phyloP scores from a whole-genome alignment of 1,140 invertebrate genomes.

The Calephelis nemesis region DNA sequence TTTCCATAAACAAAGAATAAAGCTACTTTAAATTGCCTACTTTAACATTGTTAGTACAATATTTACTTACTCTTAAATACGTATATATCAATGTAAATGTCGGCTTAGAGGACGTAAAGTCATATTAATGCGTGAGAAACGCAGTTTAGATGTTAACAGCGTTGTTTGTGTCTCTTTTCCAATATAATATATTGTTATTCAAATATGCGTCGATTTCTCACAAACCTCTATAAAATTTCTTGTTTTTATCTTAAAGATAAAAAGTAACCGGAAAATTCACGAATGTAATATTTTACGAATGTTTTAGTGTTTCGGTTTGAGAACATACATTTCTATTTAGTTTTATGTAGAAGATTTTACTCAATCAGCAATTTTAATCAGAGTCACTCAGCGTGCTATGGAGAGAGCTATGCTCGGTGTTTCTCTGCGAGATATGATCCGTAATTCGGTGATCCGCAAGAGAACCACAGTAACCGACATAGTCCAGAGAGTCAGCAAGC shows the following conservation, averaged over 20 bases:
- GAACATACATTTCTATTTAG: no score
- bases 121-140: constrained; percentile 38
- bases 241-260: not conserved
- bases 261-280: not conserved
- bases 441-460: no score
- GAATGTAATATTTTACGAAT: not conserved
- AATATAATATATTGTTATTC: constrained; percentile 40
- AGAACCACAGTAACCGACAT: no score
- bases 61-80: constrained; percentile 10
- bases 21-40: constrained; percentile 12
- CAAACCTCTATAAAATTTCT: not conserved
- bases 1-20: constrained; percentile 1
- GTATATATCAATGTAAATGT: constrained; percentile 11
- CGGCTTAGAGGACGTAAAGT: constrained; percentile 30
- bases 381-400: no score
- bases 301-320: no score
- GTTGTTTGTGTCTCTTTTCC: constrained; percentile 47
- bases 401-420: no score
- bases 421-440: no score
- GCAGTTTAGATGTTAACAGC: constrained; percentile 41
- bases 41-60: constrained; percentile 9
- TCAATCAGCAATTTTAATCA: no score
- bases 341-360: no score
- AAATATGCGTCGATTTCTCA: constrained; percentile 14
- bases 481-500: no score